A percentile compares a stretch with the other conserved stretches of the same genome.
Evolutionary conservation across 2,113 vertebrate genomes (phyloP).

Genomic region (Leptosomus discolor): DNA sequence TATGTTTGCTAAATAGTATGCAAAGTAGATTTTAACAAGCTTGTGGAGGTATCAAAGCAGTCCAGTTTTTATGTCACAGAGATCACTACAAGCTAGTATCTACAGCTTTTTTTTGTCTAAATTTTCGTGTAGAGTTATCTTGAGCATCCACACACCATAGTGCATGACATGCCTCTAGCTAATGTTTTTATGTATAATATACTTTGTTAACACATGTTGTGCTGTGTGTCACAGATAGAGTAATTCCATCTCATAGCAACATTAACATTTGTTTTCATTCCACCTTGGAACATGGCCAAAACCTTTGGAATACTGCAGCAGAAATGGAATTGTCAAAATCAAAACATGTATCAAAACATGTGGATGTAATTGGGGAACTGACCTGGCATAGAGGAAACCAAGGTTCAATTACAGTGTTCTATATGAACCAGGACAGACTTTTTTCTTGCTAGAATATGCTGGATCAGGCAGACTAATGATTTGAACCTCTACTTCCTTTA

Average conservation of each 20-base stretch:
- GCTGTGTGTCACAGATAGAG: not conserved
- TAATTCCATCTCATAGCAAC: not conserved
- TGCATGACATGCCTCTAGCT: not conserved
- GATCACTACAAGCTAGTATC: not conserved
- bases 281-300: not conserved
- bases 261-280: not conserved
- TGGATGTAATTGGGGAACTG: not conserved
- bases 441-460: not conserved
- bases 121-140: not conserved
- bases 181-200: not conserved
- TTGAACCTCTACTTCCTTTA: not conserved
- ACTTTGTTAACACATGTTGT: not conserved
- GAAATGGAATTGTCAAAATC: slow-evolving; percentile 22
- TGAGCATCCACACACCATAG: not conserved
- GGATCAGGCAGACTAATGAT: not conserved
- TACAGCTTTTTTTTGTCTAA: not conserved
- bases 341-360: not conserved
- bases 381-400: not conserved
- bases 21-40: not conserved
- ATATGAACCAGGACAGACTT: not conserved
- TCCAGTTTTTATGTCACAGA: not conserved
- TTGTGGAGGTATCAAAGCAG: not conserved
- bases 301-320: not conserved
- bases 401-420: not conserved
- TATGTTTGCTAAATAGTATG: not conserved